Evolutionary conservation across 2,797 vertebrate species (phyloP).

Genomic region (Malurus splendens): DNA sequence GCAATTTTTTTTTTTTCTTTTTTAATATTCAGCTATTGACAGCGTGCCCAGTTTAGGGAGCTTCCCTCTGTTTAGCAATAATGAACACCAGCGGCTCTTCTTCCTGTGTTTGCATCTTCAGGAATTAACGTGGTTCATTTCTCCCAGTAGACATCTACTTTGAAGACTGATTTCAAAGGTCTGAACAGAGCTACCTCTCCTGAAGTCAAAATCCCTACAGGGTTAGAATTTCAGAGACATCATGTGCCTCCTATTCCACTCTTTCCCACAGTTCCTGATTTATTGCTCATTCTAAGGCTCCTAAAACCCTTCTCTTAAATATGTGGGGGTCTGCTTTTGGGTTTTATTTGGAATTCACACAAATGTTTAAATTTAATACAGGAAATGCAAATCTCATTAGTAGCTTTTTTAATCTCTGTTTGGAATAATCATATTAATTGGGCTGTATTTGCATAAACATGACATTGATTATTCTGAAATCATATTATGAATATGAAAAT

Average conservation of each 20-base stretch:
- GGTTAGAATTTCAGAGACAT: background rate
- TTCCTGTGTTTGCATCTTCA: background rate
- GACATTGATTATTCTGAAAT: background rate
- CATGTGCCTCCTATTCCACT: background rate
- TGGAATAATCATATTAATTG: constrained; percentile 11
- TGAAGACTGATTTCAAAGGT: background rate
- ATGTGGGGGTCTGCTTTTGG: background rate
- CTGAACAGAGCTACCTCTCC: background rate
- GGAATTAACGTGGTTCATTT: background rate
- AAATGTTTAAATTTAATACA: background rate
- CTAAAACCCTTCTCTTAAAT: background rate
- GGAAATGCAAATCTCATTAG: background rate
- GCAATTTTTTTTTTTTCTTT: background rate
- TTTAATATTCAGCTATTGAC: background rate
- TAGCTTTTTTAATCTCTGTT: background rate
- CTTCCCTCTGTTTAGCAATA: background rate
- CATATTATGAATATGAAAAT: background rate
- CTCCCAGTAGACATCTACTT: background rate
- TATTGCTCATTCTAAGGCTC: background rate
- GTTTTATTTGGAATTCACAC: background rate
- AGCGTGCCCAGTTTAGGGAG: background rate
- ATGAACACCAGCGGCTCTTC: accelerated
- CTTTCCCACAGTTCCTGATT: background rate
- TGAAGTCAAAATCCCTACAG: background rate
- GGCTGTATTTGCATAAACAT: constrained; percentile 9